Conservation (phyloP, 2,113 vertebrate genomes). For the Stigmatopora nigra region DNA sequence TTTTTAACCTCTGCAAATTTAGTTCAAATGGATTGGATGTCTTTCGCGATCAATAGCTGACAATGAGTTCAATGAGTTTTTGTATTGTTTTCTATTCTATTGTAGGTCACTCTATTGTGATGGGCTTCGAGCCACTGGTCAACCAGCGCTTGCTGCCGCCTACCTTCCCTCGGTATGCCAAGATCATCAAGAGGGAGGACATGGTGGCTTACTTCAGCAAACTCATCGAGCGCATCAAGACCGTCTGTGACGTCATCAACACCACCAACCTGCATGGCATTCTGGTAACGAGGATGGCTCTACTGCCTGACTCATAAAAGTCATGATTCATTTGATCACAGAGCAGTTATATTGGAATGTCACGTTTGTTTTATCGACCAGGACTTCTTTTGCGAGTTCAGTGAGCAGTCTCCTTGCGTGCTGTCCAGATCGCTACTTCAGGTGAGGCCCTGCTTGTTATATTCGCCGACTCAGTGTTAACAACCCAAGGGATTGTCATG, state of each 20-base stretch:
- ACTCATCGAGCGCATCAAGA: conserved; percentile 94
- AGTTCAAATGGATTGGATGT: no score
- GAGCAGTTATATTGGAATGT: no score
- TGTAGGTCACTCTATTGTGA: conserved; percentile 98
- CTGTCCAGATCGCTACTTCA: conserved; percentile 95
- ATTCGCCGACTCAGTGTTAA: background rate
- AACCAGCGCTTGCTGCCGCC: conserved; percentile 96
- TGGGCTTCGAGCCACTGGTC: conserved; percentile 97
- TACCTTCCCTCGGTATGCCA: conserved; percentile 96
- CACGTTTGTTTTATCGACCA: conserved; percentile 36
- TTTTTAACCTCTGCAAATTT: no score
- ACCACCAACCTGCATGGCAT: conserved; percentile 94
- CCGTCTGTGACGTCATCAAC: conserved; percentile 95
- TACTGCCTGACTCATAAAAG: no score
- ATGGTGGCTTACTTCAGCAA: conserved; percentile 97
- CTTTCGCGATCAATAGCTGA: no score
- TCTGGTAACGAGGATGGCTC: conserved; percentile 73
- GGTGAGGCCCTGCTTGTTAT: conserved; percentile 61
- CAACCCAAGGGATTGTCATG: conserved; percentile 4
- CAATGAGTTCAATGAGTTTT: background rate
- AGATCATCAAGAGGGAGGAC: conserved; percentile 98
- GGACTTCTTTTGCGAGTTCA: conserved; percentile 99
- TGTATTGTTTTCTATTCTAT: background rate
- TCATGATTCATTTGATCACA: no score
- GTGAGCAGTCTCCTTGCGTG: conserved; percentile 96